Evolutionary conservation across 2,888 invertebrate genomes (phyloP).

Genomic region (Troides aeacus): DNA sequence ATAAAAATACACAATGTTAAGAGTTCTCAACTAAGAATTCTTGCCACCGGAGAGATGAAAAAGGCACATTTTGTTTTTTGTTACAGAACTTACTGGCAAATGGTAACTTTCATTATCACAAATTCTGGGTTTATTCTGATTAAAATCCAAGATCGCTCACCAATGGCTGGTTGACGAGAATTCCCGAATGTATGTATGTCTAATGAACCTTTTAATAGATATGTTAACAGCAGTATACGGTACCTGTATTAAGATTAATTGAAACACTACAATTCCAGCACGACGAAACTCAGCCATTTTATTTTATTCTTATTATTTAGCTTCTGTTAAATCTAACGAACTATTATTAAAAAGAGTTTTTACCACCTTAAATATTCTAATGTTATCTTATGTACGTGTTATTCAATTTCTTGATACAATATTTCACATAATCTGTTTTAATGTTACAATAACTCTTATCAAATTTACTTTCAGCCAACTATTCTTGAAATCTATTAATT

Average conservation of each 20-base stretch:
- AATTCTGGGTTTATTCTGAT: too few relatives aligned
- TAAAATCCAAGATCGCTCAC: too few relatives aligned
- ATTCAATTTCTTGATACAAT: conserved; percentile 9
- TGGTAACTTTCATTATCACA: too few relatives aligned
- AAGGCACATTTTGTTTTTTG: too few relatives aligned
- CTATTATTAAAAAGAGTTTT: conserved; percentile 5
- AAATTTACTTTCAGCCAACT: neutral
- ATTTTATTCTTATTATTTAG: conserved; percentile 11
- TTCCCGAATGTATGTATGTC: too few relatives aligned
- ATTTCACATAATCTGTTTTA: neutral
- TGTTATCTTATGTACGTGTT: conserved; percentile 26
- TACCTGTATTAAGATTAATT: conserved; percentile 38
- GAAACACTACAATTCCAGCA: conserved; percentile 29
- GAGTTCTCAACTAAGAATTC: neutral
- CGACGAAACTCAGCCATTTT: conserved; percentile 34
- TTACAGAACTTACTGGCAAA: too few relatives aligned
- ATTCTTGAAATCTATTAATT: neutral
- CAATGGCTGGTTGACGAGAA: too few relatives aligned
- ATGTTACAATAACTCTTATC: conserved; percentile 21
- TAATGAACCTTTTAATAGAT: too few relatives aligned
- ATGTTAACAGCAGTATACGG: neutral
- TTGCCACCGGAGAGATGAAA: too few relatives aligned
- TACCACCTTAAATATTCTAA: conserved; percentile 23
- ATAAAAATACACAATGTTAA: neutral
- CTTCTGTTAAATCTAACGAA: neutral